A percentile compares a stretch with the other conserved stretches of the same genome.
Evolutionary conservation across 2,888 invertebrate species (phyloP).

Genomic region (Onthophagus sagittarius): DNA sequence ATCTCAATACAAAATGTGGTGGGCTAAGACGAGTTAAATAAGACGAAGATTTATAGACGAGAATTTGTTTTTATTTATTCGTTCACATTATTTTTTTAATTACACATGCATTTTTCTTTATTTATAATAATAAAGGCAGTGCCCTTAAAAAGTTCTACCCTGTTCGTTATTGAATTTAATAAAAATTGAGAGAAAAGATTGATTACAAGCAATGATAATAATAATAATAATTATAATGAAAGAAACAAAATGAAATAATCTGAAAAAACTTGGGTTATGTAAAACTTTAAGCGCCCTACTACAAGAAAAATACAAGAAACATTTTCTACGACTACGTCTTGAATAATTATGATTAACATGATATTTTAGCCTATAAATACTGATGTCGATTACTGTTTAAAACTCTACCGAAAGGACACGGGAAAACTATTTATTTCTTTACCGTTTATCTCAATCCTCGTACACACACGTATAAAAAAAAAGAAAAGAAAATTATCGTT

Average conservation of each 20-base stretch:
- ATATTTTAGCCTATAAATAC: slow-evolving; percentile 22
- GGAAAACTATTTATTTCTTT: not conserved
- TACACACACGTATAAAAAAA: not conserved
- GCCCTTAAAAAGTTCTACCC: slow-evolving; percentile 36
- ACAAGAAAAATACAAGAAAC: slow-evolving; percentile 9
- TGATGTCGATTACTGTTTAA: slow-evolving; percentile 14
- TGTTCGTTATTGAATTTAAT: slow-evolving; percentile 26
- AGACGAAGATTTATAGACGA: not conserved
- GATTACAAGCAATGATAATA: slow-evolving; percentile 1
- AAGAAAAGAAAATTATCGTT: not conserved
- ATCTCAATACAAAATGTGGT: too few species aligned
- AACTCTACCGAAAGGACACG: not conserved
- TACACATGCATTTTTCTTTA: slow-evolving; percentile 29
- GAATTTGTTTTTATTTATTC: not conserved
- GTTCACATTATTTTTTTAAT: slow-evolving; percentile 12
- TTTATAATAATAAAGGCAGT: slow-evolving; percentile 32
- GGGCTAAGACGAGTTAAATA: too few species aligned
- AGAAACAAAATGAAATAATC: not conserved
- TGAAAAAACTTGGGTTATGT: not conserved
- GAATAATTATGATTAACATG: slow-evolving; percentile 17
- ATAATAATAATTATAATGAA: not conserved
- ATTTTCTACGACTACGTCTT: slow-evolving; percentile 14
- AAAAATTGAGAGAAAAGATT: slow-evolving; percentile 9
- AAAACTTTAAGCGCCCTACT: not conserved
- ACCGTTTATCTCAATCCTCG: not conserved